Conservation (phyloP, 2,888 invertebrate genomes). For the Tetranychus piercei region DNA sequence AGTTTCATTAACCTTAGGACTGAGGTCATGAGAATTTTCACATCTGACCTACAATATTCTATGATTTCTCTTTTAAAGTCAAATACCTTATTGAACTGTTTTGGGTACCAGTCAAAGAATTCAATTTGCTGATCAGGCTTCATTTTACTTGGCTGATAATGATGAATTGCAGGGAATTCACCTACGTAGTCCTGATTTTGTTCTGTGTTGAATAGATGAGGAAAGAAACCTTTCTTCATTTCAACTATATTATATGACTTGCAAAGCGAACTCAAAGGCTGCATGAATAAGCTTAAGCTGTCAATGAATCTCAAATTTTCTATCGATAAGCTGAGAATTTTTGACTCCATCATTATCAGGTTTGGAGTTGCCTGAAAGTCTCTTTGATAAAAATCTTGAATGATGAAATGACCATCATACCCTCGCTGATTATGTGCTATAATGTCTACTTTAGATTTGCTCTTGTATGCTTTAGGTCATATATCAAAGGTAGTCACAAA, state of each 20-base stretch:
- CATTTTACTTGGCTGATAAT: background rate
- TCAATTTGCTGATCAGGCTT: background rate
- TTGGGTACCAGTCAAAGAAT: slow-evolving; percentile 15
- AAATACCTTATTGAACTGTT: slow-evolving; percentile 15
- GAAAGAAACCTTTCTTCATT: background rate
- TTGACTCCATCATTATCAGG: slow-evolving; percentile 14
- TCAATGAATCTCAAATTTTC: slow-evolving; percentile 17
- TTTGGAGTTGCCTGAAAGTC: background rate
- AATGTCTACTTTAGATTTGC: background rate
- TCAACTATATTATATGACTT: slow-evolving; percentile 14
- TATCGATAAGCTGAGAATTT: slow-evolving; percentile 8
- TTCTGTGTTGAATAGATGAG: background rate
- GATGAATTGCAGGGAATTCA: background rate
- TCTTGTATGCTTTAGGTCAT: slow-evolving; percentile 1
- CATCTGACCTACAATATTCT: slow-evolving; percentile 25
- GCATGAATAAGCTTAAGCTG: slow-evolving; percentile 14
- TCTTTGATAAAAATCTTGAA: slow-evolving; percentile 15
- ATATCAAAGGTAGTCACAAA: slow-evolving; percentile 32
- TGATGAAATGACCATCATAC: slow-evolving; percentile 18
- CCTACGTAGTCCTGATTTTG: background rate
- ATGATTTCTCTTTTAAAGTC: slow-evolving; percentile 24
- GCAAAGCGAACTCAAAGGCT: slow-evolving; percentile 9
- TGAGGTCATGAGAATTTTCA: slow-evolving; percentile 16
- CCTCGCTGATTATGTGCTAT: slow-evolving; percentile 18
- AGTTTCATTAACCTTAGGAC: background rate